Percentiles rank a stretch among this genome's conserved stretches.
These are phyloP conservation scores for Manis crassicaudata DNA, from an alignment of 2,797 vertebrate species.

Conservation along the genomic window DNA sequence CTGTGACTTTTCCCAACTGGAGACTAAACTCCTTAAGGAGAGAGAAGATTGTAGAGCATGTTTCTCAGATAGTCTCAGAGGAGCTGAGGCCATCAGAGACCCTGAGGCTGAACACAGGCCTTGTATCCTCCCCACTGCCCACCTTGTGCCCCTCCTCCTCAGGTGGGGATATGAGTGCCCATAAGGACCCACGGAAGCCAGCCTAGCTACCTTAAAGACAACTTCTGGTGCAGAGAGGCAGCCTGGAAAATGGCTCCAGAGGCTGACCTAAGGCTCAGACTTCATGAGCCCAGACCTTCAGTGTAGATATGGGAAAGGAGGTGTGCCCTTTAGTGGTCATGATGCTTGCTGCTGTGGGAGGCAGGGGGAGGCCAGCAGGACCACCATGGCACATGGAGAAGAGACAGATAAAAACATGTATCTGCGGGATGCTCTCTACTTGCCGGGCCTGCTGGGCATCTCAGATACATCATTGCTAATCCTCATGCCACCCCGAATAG, in stretches of 20 bases:
- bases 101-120: neutral
- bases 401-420: neutral
- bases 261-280: neutral
- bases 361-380: neutral
- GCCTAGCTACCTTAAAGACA: neutral
- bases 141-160: neutral
- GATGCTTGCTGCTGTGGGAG: too few species aligned
- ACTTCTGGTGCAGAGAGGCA: neutral
- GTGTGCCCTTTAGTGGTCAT: neutral
- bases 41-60: neutral
- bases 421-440: neutral
- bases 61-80: neutral
- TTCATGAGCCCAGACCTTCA: neutral
- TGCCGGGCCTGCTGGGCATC: neutral
- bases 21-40: neutral
- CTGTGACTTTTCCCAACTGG: neutral
- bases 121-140: too few species aligned
- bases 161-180: neutral
- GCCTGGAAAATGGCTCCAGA: neutral
- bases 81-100: neutral
- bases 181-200: neutral
- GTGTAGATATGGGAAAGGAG: neutral
- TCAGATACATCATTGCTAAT: neutral
- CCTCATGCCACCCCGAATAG: rapidly evolving
- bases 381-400: neutral